Percentiles rank a stretch among this genome's conserved stretches.
phyloP scores from a whole-genome alignment of 53 echinoderm and acorn worm species.

The Glandiceps talaboti region DNA sequence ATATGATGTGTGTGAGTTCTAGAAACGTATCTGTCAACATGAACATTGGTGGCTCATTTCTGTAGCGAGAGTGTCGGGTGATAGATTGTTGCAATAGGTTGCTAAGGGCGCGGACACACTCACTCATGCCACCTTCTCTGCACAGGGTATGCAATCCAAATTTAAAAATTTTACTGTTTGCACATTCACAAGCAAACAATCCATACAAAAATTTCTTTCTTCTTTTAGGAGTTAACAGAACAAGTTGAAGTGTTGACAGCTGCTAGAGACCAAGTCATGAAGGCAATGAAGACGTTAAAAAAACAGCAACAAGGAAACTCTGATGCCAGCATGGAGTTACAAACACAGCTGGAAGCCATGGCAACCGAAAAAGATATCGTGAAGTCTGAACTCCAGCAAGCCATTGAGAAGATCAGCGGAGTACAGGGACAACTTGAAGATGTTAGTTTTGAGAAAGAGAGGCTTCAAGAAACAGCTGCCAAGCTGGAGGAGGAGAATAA shows the following conservation, averaged over 20 bases:
- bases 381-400: neutral
- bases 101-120: too few species aligned
- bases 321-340: slow-evolving; percentile 10
- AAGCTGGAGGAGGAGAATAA: neutral
- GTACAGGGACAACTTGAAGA: slow-evolving; percentile 18
- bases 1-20: too few species aligned
- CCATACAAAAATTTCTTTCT: too few species aligned
- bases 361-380: neutral
- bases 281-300: slow-evolving; percentile 59
- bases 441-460: neutral
- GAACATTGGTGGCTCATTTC: too few species aligned
- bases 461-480: neutral
- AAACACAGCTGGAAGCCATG: slow-evolving; percentile 14
- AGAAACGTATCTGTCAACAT: too few species aligned
- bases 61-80: too few species aligned
- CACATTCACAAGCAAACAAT: too few species aligned
- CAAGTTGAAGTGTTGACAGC: slow-evolving; percentile 56
- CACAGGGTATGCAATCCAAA: too few species aligned
- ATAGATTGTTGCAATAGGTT: too few species aligned
- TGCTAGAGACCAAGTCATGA: slow-evolving; percentile 72
- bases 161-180: too few species aligned
- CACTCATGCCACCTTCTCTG: too few species aligned
- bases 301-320: slow-evolving; percentile 16
- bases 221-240: slow-evolving; percentile 52
- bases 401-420: slow-evolving; percentile 17